A percentile compares a stretch with the other conserved stretches of the same genome.
Evolutionary conservation across 2,797 vertebrate species (phyloP).

Genomic region (Erpetoichthys calabaricus): DNA sequence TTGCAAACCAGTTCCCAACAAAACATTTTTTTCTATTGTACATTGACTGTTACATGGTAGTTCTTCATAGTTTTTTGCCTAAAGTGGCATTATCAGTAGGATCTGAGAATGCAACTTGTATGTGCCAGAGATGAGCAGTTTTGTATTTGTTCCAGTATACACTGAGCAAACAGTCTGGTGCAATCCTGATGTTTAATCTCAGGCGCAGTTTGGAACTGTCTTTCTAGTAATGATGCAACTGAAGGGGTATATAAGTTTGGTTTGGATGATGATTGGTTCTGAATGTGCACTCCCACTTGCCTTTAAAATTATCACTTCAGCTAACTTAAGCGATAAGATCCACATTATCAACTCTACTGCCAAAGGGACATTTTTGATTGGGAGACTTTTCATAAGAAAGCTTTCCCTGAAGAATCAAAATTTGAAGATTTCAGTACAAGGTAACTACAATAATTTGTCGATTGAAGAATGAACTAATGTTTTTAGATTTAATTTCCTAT

Average conservation of each 20-base stretch:
- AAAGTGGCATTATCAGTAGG: too few species aligned
- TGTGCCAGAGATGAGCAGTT: slow-evolving; percentile 21
- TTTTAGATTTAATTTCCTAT: not conserved
- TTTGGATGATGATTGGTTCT: slow-evolving; percentile 46
- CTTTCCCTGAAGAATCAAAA: slow-evolving; percentile 12
- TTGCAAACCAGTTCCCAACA: too few species aligned
- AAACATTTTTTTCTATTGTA: too few species aligned
- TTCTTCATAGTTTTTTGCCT: too few species aligned
- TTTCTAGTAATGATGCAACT: slow-evolving; percentile 47
- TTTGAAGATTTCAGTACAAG: slow-evolving; percentile 27
- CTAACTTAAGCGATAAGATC: slow-evolving; percentile 26
- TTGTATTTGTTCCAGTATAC: slow-evolving; percentile 31
- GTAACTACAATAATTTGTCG: slow-evolving; percentile 31
- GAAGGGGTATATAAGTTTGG: slow-evolving; percentile 35
- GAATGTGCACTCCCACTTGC: slow-evolving; percentile 49
- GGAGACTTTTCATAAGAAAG: slow-evolving; percentile 28
- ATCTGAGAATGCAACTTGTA: not conserved
- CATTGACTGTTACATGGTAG: too few species aligned
- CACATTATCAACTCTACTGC: not conserved
- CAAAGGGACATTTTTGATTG: slow-evolving; percentile 26
- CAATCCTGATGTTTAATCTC: slow-evolving; percentile 40
- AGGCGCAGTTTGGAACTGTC: slow-evolving; percentile 32
- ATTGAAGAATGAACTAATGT: slow-evolving; percentile 14
- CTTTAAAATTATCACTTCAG: slow-evolving; percentile 49
- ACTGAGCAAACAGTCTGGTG: slow-evolving; percentile 45